Evolutionary conservation across 2,888 invertebrate species (phyloP), one percentile per base, ranked within the genome.

Genomic region (Troides oblongomaculatus): DNA sequence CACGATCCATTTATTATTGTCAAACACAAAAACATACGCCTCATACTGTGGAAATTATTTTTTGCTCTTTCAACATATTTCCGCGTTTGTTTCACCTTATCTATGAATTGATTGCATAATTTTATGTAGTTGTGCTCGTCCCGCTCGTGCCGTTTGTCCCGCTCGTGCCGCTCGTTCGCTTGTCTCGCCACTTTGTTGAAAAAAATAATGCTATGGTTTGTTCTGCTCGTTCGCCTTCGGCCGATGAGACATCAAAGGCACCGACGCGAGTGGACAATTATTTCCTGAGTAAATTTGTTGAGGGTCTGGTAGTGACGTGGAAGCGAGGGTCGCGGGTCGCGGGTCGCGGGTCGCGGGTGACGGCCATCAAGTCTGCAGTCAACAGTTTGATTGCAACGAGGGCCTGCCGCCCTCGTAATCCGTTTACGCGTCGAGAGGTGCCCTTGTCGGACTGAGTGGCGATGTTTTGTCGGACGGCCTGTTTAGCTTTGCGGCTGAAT

Each of bases 381-480:
- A 87, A 87, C 86, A 85, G 85, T 88, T 86, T 83, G 86, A 86
- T 87, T 86, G 85, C 85, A 86, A 85, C 84, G 85, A 87, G 84
- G 84, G 84, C 73, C 74, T 43, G 76, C 79, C 77, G 84, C 86
- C 87, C 84, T 84, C 81, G 82, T 89, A 90, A 90, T 90, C 88
- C 87, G 85, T 85, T 90, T 89, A 88, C 82, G 79, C 81, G 73
- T 79, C 79, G 75, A 79, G 77, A 84, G 83, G 79, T 79, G 76
- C 79, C 79, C 84, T 84, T 82, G 82, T 78, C 81, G 43, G 79
- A 71, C 75, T 76, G 73, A 84, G 80, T 81, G 79, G 79, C 79
- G 80, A 81, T 82, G 79, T 81, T 87, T 86, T 83, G 84, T 83
- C 82, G 84, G 83, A 84, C 78, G 80, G 80, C 81, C 82, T 81